Evolutionary conservation across 2,113 vertebrate genomes (phyloP).

Genomic region (Melanostigma gelatinosum): DNA sequence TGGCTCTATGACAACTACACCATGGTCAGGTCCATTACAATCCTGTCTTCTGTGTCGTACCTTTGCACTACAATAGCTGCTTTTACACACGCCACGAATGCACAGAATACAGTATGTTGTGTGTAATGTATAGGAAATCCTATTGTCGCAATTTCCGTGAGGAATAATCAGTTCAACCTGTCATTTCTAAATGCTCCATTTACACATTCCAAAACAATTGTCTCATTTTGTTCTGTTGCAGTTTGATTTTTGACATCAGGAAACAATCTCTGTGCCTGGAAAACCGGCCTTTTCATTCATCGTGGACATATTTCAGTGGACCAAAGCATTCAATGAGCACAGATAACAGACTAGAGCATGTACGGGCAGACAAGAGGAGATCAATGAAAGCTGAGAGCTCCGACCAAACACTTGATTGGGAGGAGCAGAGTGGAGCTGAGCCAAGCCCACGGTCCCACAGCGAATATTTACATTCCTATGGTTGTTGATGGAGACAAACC

Average conservation of each 20-base stretch:
- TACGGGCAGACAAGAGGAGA: constrained; percentile 26
- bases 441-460: constrained; percentile 20
- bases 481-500: constrained; percentile 47
- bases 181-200: not conserved
- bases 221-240: not conserved
- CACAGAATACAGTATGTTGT: not conserved
- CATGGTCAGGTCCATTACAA: not conserved
- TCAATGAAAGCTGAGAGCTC: not conserved
- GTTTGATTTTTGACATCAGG: not conserved
- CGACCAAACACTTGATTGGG: not conserved
- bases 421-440: not conserved
- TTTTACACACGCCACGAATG: not conserved
- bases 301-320: not conserved
- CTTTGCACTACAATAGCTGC: not conserved
- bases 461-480: constrained; percentile 70
- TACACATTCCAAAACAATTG: not conserved
- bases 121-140: not conserved
- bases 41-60: not conserved
- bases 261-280: not conserved
- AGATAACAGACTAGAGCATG: constrained; percentile 7
- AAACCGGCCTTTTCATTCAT: not conserved
- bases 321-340: not conserved
- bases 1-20: not conserved
- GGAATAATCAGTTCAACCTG: not conserved
- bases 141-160: not conserved